Evolutionary conservation across 2,113 vertebrate species (phyloP), one percentile per base, ranked within the genome.

Genomic region (Phaetusa simplex): DNA sequence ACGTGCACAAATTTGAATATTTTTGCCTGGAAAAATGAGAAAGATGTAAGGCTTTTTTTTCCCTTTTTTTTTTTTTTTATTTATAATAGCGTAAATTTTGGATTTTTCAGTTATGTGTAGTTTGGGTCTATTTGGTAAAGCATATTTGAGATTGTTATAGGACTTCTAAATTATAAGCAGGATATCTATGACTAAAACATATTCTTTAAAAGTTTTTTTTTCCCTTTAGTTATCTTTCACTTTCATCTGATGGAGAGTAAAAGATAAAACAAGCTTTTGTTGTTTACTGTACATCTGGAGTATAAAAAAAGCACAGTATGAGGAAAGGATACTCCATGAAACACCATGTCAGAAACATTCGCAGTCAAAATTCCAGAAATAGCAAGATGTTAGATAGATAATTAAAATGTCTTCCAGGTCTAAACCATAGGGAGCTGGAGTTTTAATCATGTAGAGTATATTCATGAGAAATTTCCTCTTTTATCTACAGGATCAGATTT

Each of bases 331-430:
- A 98, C 94, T 98, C 96, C 89, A 94, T 96, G 96, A 98, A 98
- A 97, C 91, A 97, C 90, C 94, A 71, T 97, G 98, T 98, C 98
- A 98, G 96, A 98, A 97, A 96, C 88, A 89, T 97, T 98, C 82
- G 78, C 94, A 97, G 97, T 98, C 83, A 98, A 95, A 98, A 98
- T 94, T 98, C 97, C 97, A 98, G 95, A 97, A 98, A 97, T 97
- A 98, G 97, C 95, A 97, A 97, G 96, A 97, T 97, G 96, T 96
- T 97, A 98, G 98, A 97, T 96, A 98, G 97, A 98, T 98, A 98
- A 98, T 98, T 98, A 98, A 98, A 98, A 98, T 97, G 93, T 98
- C 97, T 98, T 98, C 97, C 96, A 97, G 95, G 95, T 97, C 96
- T 96, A 98, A 98, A 97, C 98, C 97, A 88, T 95, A 92, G 97